phyloP scores from a whole-genome alignment of 2,113 vertebrate species.

The Paramormyrops kingsleyae region DNA sequence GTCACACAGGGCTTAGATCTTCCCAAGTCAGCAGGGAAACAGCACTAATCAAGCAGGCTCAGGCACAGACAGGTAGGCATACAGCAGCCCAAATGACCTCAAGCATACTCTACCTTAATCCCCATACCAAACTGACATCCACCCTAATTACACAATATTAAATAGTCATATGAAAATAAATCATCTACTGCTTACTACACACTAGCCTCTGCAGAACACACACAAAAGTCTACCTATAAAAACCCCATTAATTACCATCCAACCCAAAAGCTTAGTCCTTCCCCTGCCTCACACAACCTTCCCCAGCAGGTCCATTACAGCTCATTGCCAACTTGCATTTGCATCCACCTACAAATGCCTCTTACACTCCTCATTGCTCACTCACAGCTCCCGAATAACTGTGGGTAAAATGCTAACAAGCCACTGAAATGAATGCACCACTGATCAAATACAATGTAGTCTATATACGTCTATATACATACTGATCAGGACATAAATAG shows the following conservation, averaged over 20 bases:
- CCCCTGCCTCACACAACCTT: not conserved
- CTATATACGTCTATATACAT: not conserved
- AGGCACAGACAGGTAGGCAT: not conserved
- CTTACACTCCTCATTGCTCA: not conserved
- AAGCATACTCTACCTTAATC: not conserved
- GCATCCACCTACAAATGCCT: not conserved
- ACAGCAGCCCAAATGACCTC: not conserved
- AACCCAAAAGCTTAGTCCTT: not conserved
- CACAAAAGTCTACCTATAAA: not conserved
- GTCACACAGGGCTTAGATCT: not conserved
- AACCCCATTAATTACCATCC: not conserved
- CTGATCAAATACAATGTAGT: not conserved
- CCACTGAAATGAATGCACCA: not conserved
- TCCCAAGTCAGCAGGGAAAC: not conserved
- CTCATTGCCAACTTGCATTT: not conserved
- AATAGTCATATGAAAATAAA: not conserved
- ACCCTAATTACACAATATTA: not conserved
- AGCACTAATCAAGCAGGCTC: not conserved
- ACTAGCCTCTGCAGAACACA: not conserved
- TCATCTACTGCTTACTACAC: not conserved
- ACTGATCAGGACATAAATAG: not conserved
- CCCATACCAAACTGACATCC: not conserved
- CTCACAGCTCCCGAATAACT: not conserved
- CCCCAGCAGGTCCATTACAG: not conserved
- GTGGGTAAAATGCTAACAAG: not conserved